phyloP scores from a whole-genome alignment of 1,140 invertebrate species.

The Lasaia peninsularis region DNA sequence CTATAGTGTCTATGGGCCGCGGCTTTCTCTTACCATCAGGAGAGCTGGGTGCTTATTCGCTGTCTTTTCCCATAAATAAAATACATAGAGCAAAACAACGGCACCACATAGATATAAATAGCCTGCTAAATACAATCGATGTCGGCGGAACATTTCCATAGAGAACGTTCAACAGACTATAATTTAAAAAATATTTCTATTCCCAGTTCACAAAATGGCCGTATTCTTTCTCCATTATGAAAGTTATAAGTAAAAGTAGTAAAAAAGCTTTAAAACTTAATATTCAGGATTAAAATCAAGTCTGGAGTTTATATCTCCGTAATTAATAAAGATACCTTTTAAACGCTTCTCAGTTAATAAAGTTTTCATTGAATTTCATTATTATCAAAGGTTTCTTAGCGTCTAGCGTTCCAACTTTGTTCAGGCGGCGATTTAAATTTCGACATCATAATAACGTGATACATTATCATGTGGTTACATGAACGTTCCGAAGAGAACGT shows the following conservation, averaged over 20 bases:
- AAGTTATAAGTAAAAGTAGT: conserved; percentile 2
- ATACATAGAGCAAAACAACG: too few species aligned
- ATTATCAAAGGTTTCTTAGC: conserved; percentile 21
- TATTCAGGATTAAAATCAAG: conserved; percentile 12
- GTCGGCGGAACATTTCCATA: too few species aligned
- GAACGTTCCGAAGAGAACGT: conserved; percentile 25
- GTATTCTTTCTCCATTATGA: too few species aligned
- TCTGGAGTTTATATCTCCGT: conserved; percentile 7
- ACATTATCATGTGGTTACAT: conserved; percentile 24
- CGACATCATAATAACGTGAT: conserved; percentile 29
- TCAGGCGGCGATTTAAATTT: conserved; percentile 25
- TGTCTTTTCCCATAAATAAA: too few species aligned
- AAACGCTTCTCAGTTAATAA: conserved; percentile 13
- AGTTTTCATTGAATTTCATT: conserved; percentile 20
- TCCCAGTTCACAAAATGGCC: too few species aligned
- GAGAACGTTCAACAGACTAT: too few species aligned
- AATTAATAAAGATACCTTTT: conserved; percentile 11
- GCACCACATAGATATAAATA: too few species aligned
- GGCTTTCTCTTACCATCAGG: too few species aligned
- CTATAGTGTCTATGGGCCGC: too few species aligned
- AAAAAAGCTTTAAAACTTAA: conserved; percentile 8
- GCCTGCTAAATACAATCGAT: too few species aligned
- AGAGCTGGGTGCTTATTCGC: too few species aligned
- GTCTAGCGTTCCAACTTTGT: conserved; percentile 18
- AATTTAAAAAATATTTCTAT: too few species aligned